Evolutionary conservation across 2,113 vertebrate genomes (phyloP).

Genomic region (Amblyornis subalaris): DNA sequence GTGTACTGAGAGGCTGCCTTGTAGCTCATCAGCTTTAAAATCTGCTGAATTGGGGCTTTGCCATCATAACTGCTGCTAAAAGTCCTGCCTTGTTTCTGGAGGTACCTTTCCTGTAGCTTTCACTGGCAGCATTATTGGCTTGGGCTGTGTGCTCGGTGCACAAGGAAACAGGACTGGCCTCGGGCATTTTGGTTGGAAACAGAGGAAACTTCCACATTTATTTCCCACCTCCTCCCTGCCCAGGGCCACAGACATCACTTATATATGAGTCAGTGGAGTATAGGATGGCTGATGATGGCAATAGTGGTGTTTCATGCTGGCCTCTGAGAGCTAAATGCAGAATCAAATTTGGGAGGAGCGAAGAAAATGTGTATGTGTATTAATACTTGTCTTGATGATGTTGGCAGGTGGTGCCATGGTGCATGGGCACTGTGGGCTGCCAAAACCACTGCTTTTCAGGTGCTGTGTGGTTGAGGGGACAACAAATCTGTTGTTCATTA

Average conservation of each 20-base stretch:
- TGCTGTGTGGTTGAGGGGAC: rapidly evolving
- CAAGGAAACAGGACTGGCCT: not conserved
- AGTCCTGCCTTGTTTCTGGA: not conserved
- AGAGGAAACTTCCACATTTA: not conserved
- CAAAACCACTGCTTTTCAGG: not conserved
- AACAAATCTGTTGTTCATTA: not conserved
- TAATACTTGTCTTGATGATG: not conserved
- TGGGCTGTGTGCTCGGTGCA: not conserved
- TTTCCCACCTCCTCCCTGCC: not conserved
- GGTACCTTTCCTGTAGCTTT: not conserved
- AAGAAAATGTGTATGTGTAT: not conserved
- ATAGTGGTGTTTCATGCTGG: not conserved
- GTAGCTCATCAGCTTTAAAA: not conserved
- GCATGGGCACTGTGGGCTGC: not conserved
- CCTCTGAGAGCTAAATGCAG: not conserved
- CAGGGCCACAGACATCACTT: not conserved
- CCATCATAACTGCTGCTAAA: rapidly evolving
- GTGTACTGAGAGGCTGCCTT: not conserved
- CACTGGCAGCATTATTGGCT: not conserved
- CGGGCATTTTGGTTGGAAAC: not conserved
- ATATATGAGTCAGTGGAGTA: not conserved
- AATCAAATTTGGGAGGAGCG: not conserved
- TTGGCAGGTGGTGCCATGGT: not conserved
- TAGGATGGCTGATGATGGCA: not conserved
- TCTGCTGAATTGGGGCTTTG: not conserved